Evolutionary conservation across 2,888 invertebrate genomes (phyloP), one percentile per base, ranked within the genome.

Genomic region (Bhutanitis thaidina): DNA sequence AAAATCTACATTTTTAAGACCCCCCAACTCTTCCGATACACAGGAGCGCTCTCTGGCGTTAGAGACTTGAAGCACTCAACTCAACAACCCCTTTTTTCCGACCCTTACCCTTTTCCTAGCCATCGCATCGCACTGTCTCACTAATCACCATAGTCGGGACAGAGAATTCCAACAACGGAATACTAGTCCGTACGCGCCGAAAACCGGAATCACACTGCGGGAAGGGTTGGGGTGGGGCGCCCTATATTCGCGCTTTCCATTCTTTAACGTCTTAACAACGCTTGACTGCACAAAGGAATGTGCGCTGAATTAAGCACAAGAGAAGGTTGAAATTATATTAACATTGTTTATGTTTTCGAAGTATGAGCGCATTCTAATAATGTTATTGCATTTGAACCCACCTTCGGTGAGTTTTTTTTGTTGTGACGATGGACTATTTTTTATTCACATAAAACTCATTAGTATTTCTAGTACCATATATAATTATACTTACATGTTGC

Each of bases 91-190:
- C 44, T 34, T 20, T 37, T 38, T 37, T 13, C 25, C 25, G 12
- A 34, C 30, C 50, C 51, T 51, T 51, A 51, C 51, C 51, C 51
- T 51, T 41, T 45, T 45, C 30, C 41, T 51, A 51, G 51, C 51
- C 51, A 51, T 51, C 39, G 46, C 37, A 46, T 37, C 13, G 29
- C 51, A 51, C 51, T 41, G 25, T 51, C 45, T 37, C 50, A 39
- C 51, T 44, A 44, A 51, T 45, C 51, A 51, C 51, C 51, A 36
- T 43, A 45, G 12, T 41, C 34, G 27, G 14, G 27, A 44, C 34
- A 29, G 27, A 13, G 7, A 12, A 10, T 10, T n/a, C 15, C 12
- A 27, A 39, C 27, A 35, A 13, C 29, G 9, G 5, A 15, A 15
- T 8, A 10, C 15, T n/a, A 45, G 51, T 41, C 46, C 51, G 40